These are phyloP conservation scores for Colletes latitarsis DNA, from an alignment of 1,140 invertebrate genomes.

Conservation along the genomic window DNA sequence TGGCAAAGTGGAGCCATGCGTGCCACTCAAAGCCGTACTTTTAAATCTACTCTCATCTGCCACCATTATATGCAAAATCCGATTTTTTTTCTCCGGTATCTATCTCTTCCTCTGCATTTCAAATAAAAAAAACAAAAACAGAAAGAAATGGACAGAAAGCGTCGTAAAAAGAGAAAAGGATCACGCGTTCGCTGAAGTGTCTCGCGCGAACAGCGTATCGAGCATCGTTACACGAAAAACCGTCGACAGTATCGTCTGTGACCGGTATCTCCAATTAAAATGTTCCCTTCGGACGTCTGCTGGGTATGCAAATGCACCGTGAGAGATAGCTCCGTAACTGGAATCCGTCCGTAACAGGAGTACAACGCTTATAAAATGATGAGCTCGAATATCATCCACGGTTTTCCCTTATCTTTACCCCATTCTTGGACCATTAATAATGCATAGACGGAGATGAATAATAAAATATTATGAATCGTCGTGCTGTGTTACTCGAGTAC, in stretches of 20 bases:
- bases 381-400: conserved; percentile 28
- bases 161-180: not conserved
- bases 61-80: conserved; percentile 24
- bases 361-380: conserved; percentile 27
- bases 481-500: not conserved
- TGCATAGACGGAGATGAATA: conserved; percentile 25
- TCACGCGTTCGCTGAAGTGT: not conserved
- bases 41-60: conserved; percentile 29
- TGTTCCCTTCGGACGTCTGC: not conserved
- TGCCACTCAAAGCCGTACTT: conserved; percentile 33
- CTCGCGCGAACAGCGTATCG: not conserved
- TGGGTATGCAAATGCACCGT: conserved; percentile 11
- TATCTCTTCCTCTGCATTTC: not conserved
- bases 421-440: conserved; percentile 15
- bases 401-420: not conserved
- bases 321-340: not conserved
- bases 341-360: conserved; percentile 5
- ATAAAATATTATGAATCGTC: conserved; percentile 25
- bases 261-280: conserved; percentile 30
- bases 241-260: not conserved
- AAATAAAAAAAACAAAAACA: not conserved
- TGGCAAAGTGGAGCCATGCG: conserved; percentile 24
- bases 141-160: no score
- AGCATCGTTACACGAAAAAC: conserved; percentile 15
- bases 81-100: conserved; percentile 2